Conservation (phyloP, 2,113 vertebrate genomes). For the Eulacestoma nigropectus region DNA sequence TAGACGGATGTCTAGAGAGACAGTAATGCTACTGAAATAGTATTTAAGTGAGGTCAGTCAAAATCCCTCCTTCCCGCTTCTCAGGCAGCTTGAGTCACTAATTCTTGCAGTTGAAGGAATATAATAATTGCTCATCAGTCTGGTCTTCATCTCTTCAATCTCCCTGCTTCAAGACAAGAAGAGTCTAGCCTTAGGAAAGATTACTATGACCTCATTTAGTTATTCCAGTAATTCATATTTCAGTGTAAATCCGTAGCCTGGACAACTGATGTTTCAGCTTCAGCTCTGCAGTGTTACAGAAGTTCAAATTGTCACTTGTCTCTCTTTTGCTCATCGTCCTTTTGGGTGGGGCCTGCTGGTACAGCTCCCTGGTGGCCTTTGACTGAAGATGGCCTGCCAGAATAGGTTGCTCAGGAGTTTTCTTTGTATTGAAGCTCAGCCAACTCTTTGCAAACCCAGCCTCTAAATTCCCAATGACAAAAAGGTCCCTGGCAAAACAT, state of each 20-base stretch:
- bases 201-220: background rate
- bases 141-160: background rate
- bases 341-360: background rate
- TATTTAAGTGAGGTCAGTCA: background rate
- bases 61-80: background rate
- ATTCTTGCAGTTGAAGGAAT: background rate
- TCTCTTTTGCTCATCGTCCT: background rate
- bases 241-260: background rate
- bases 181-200: background rate
- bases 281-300: background rate
- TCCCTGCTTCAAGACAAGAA: background rate
- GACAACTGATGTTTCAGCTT: background rate
- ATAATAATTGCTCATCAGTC: background rate
- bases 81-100: background rate
- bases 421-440: slow-evolving; percentile 60
- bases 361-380: background rate
- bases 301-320: background rate
- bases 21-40: background rate
- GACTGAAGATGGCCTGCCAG: background rate
- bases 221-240: background rate
- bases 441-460: slow-evolving; percentile 66
- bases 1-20: background rate
- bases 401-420: slow-evolving; percentile 12
- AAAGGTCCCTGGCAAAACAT: slow-evolving; percentile 66
- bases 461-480: slow-evolving; percentile 73